phyloP scores from a whole-genome alignment of 37 sponge, comb jelly and placozoan species.

The Eunapius fragilis region DNA sequence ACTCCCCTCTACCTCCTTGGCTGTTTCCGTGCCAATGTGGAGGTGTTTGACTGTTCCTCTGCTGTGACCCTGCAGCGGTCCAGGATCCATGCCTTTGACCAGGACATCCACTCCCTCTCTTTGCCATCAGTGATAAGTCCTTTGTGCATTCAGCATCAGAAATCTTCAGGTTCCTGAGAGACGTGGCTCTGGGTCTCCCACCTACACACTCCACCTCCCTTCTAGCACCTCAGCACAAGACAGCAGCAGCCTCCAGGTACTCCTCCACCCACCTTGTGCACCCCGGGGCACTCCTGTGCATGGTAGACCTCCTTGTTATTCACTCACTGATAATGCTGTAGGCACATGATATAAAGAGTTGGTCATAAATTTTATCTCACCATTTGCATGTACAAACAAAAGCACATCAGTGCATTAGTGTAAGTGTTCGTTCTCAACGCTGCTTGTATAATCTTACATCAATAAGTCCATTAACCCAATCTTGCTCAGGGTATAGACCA shows the following conservation, averaged over 20 bases:
- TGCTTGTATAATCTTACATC: no score
- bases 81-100: not conserved
- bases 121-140: constrained; percentile 25
- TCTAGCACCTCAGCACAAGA: not conserved
- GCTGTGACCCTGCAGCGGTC: not conserved
- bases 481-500: no score
- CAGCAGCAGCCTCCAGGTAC: not conserved
- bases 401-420: no score
- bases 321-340: no score
- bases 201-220: constrained; percentile 37
- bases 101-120: not conserved
- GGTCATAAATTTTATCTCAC: no score
- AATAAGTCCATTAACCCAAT: no score
- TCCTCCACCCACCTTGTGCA: constrained; percentile 39
- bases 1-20: constrained; percentile 77
- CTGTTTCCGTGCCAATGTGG: constrained; percentile 57
- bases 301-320: constrained; percentile 91
- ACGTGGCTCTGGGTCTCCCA: constrained; percentile 76
- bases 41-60: not conserved
- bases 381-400: no score
- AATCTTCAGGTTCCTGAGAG: constrained; percentile 78
- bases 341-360: no score
- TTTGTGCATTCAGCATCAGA: constrained; percentile 72
- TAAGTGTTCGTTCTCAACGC: no score
- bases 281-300: constrained; percentile 73